These are phyloP conservation scores for Parauchenoglanis ngamensis DNA, from an alignment of 2,797 vertebrate genomes.

Conservation along the genomic window DNA sequence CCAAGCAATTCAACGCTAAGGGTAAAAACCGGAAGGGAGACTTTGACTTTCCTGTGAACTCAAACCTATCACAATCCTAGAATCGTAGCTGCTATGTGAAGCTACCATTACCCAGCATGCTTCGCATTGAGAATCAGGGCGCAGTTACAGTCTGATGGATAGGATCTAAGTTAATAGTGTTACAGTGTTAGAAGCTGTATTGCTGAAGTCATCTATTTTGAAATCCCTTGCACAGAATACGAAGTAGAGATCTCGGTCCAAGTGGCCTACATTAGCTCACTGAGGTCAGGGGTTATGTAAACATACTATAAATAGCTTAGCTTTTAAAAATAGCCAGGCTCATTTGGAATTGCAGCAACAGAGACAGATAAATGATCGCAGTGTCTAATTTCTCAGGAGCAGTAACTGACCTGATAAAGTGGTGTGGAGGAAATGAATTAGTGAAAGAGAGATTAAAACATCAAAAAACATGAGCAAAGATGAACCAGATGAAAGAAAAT, in stretches of 20 bases:
- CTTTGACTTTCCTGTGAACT: not conserved
- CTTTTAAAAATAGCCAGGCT: not conserved
- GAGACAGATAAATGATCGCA: constrained; percentile 1
- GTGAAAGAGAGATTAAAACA: not conserved
- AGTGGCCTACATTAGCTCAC: constrained; percentile 14
- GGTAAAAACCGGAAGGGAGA: not conserved
- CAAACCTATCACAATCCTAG: not conserved
- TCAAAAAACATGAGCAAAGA: not conserved
- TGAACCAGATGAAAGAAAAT: not conserved
- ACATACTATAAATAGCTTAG: constrained; percentile 25
- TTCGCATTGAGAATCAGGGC: not conserved
- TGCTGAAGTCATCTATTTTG: not conserved
- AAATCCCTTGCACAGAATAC: not conserved
- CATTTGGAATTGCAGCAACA: not conserved
- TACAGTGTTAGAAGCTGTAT: not conserved
- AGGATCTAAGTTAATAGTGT: too few species aligned
- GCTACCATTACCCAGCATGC: constrained; percentile 4
- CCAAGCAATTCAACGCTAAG: not conserved
- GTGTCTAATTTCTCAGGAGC: constrained; percentile 5
- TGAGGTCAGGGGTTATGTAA: constrained; percentile 34
- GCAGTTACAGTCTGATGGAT: not conserved
- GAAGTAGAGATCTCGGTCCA: not conserved
- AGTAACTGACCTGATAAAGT: constrained; percentile 1
- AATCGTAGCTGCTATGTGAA: not conserved
- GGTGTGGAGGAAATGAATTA: not conserved